Evolutionary conservation across 2,888 invertebrate species (phyloP), one percentile per base, ranked within the genome.

Genomic region (Rotaria socialis): DNA sequence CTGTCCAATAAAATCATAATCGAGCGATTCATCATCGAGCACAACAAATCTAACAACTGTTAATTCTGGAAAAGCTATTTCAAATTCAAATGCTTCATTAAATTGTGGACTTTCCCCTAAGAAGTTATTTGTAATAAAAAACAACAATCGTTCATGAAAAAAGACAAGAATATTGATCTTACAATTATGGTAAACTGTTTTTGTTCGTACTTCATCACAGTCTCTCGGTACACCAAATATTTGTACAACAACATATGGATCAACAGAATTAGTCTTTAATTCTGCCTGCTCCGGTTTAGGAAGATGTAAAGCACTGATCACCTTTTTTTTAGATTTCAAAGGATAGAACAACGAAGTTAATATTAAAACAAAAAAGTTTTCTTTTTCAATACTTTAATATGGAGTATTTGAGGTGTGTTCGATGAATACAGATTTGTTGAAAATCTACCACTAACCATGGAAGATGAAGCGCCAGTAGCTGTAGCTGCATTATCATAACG

Each of bases 41-140:
- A 93, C 93, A 55, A 92, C 91, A 89, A 93, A 93, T 52, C 93
- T 90, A n/a, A 93, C 91, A 86, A 93, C 89, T 5, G 93, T 93
- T 87, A 93, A 88, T 89, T 93, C 93, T 35, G 93, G 93, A 50
- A 93, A 91, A 89, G 92, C 91, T 86, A 93, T 91, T 89, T 92
- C 92, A 89, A 93, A 93, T 89, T 93, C 93, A 89, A 93, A 93
- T 88, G 92, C 93, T 89, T 93, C 93, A 89, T 93, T 93, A 90
- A 93, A 93, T 80, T 93, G 91, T 22, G 93, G 93, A 89, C 93
- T 93, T 89, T 92, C 91, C 86, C 92, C 92, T 80, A 80, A 24
- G 35, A 14, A 47, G 19, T 5, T 52, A 16, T 52, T 52, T 52
- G 7, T n/a, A 47, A n/a, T 47, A 2, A 80, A 47, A 43, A 41